Base-by-base conservation (phyloP, 2,888 invertebrate species). In the Resseliella maxima region DNA sequence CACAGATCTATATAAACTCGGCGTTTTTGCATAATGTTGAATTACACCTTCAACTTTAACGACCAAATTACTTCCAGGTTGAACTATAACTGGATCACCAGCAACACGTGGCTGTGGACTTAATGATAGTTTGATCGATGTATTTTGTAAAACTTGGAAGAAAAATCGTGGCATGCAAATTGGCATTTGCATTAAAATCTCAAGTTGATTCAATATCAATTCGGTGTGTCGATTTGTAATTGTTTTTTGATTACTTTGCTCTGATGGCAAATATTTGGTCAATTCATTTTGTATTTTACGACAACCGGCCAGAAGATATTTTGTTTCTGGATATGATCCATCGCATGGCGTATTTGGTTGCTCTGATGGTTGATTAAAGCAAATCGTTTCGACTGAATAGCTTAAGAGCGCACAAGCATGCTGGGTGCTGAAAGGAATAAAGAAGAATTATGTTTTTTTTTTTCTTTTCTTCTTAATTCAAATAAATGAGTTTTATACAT, bases 41-140 rank as follows among this genome's bases (percentile, higher is more conserved):
- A 98, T 93, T 0, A 99, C 97, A 0, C 98, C 98, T 91, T 98
- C 98, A 1, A 98, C 96, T 92, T 97, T 98, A 36, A 98, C 93
- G 0, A 98, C 97, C 87, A 98, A 93, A 88, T 97, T 95, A 88
- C 97, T 96, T 86, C 96, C 95, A 72, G 95, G 94, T 87, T 96
- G 95, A 54, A 98, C 94, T 87, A 95, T 93, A 85, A 98, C 95
- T 85, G 96, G 96, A 88, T 98, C 98, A 0, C 96, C 95, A 87
- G 95, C 93, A 59, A 94, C 94, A 86, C 95, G 91, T 0, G 96
- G 96, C 89, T 96, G 96, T 0, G 97, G 96, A 50, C 95, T 95
- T 10, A 96, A 94, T 0, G 96, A 95, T 87, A 97, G 90, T 92
- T 96, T 96, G 0, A 96, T 94, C 88, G 94, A 94, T 0, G 96